These are phyloP conservation scores for Microctenopoma lineatum DNA, from an alignment of 2,797 vertebrate genomes.

Conservation along the genomic window DNA sequence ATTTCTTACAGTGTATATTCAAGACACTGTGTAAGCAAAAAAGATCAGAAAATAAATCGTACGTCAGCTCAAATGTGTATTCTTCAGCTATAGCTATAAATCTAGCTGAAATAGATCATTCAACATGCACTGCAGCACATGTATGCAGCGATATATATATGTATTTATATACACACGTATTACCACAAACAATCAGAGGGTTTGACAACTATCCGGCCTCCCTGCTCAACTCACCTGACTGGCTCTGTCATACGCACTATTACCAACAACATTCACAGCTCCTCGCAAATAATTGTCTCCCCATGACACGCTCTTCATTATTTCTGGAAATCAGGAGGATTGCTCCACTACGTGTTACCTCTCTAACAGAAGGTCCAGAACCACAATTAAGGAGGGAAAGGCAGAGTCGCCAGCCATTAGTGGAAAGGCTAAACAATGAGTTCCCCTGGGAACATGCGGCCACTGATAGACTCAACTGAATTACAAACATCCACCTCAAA, in stretches of 20 bases:
- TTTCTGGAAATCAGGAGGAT: constrained; percentile 62
- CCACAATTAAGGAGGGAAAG: constrained; percentile 61
- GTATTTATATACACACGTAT: no score
- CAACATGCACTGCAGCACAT: constrained; percentile 21
- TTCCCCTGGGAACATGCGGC: constrained; percentile 38
- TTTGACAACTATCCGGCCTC: constrained; percentile 53
- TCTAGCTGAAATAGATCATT: constrained; percentile 19
- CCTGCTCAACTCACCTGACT: constrained; percentile 41
- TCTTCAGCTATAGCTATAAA: constrained; percentile 1
- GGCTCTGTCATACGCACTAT: constrained; percentile 37
- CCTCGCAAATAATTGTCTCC: constrained; percentile 64
- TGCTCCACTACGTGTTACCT: constrained; percentile 36
- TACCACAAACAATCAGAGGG: constrained; percentile 48
- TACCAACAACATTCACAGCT: constrained; percentile 51
- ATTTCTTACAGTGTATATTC: no score
- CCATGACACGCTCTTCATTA: constrained; percentile 57
- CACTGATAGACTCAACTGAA: constrained; percentile 25
- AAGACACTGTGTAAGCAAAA: constrained; percentile 24
- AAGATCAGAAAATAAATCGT: constrained; percentile 51
- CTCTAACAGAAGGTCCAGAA: constrained; percentile 59
- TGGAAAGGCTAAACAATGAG: constrained; percentile 42
- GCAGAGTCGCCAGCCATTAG: constrained; percentile 64
- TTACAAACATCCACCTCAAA: constrained; percentile 18
- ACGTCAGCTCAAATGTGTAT: constrained; percentile 35
- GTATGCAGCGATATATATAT: neutral